A percentile compares a stretch with the other conserved stretches of the same genome.
phyloP scores from a whole-genome alignment of 2,113 vertebrate genomes.

The Heliornis fulica region DNA sequence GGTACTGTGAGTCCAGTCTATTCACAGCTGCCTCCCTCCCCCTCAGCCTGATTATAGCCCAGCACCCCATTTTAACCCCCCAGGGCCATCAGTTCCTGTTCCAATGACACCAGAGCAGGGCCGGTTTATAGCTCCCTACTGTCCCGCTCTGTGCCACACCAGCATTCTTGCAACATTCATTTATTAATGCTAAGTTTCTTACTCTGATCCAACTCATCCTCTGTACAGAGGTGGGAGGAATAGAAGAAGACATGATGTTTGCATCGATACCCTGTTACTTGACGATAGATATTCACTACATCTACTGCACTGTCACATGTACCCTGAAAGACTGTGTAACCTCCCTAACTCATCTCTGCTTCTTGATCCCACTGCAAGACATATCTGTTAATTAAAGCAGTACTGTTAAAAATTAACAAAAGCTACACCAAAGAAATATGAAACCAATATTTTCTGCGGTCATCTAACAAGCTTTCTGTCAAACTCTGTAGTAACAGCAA shows the following conservation, averaged over 20 bases:
- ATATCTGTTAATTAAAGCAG: not conserved
- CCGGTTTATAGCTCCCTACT: not conserved
- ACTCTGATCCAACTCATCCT: not conserved
- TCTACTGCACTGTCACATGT: accelerated
- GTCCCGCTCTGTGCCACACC: not conserved
- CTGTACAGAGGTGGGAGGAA: not conserved
- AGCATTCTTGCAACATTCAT: not conserved
- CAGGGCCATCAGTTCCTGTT: not conserved
- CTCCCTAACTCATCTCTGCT: not conserved
- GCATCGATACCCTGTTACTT: too few relatives aligned
- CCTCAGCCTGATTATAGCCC: not conserved
- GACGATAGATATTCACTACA: not conserved
- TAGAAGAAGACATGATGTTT: accelerated
- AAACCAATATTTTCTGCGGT: not conserved
- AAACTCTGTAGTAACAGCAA: not conserved
- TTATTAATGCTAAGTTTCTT: not conserved
- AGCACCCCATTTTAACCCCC: not conserved
- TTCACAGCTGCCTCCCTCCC: accelerated
- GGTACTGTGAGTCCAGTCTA: not conserved
- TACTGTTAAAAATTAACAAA: not conserved
- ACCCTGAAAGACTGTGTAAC: not conserved
- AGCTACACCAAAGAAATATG: not conserved
- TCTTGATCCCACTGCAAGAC: not conserved
- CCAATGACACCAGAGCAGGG: not conserved
- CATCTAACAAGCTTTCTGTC: not conserved